Evolutionary conservation across 2,113 vertebrate genomes (phyloP).

Genomic region (Coreoperca whiteheadi): DNA sequence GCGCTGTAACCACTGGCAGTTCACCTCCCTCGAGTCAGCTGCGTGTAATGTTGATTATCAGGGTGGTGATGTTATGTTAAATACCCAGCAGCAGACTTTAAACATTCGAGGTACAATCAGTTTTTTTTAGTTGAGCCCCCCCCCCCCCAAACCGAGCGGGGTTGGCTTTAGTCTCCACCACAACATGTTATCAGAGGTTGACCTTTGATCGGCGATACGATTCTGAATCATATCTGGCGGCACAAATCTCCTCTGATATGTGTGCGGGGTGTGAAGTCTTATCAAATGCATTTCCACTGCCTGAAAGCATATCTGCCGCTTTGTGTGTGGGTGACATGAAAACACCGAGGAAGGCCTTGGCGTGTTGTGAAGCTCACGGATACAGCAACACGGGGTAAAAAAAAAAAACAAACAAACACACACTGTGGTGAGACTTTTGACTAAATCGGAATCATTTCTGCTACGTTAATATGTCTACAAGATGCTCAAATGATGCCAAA

Average conservation of each 20-base stretch:
- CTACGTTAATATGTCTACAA: neutral
- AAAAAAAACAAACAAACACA: no score
- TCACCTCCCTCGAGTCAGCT: neutral
- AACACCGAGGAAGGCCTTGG: neutral
- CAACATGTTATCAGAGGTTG: slow-evolving; percentile 30
- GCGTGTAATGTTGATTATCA: no score
- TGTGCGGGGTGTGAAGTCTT: slow-evolving; percentile 10
- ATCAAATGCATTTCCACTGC: slow-evolving; percentile 7
- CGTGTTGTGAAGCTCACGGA: neutral
- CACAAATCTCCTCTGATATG: slow-evolving; percentile 22
- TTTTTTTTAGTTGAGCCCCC: neutral
- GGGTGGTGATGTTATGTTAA: neutral
- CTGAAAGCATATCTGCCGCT: neutral
- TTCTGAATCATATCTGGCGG: slow-evolving; percentile 35
- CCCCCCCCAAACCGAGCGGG: neutral
- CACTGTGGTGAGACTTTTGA: neutral
- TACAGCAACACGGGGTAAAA: neutral
- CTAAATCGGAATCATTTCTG: neutral
- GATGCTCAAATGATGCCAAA: neutral
- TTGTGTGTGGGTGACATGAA: neutral
- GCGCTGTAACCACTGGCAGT: neutral
- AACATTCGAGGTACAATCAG: neutral
- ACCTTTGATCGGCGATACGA: slow-evolving; percentile 61
- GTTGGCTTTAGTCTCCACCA: neutral
- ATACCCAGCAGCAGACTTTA: neutral